phyloP scores from a whole-genome alignment of 2,797 vertebrate genomes.

The Martes flavigula region DNA sequence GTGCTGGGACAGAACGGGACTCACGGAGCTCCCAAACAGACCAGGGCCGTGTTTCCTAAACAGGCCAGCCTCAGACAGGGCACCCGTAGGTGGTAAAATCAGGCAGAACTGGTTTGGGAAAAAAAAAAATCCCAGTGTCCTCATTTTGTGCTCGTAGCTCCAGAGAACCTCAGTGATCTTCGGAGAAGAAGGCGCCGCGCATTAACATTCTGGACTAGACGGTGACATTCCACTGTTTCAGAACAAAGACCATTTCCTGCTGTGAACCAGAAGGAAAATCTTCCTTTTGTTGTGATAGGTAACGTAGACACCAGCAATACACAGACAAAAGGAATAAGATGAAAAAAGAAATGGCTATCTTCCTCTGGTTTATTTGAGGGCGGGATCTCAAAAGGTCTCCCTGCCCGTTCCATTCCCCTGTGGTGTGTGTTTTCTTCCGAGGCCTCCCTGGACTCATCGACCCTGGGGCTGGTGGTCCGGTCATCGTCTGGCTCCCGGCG shows the following conservation, averaged over 20 bases:
- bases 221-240: conserved; percentile 92
- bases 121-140: not conserved
- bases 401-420: not conserved
- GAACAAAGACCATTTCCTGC: conserved; percentile 93
- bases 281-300: conserved; percentile 98
- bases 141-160: not conserved
- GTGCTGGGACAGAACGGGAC: not conserved
- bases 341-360: conserved; percentile 95
- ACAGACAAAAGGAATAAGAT: conserved; percentile 93
- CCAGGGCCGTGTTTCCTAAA: not conserved
- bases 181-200: conserved; percentile 95
- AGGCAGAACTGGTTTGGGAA: not conserved
- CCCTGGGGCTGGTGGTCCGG: conserved; percentile 75
- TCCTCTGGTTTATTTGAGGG: conserved; percentile 87
- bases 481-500: conserved; percentile 68
- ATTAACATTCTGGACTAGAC: conserved; percentile 94
- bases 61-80: not conserved
- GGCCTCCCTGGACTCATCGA: conserved; percentile 41
- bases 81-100: not conserved
- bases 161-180: conserved; percentile 88
- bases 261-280: conserved; percentile 94
- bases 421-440: no score
- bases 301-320: conserved; percentile 93
- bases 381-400: conserved; percentile 79
- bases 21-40: not conserved